A percentile compares a stretch with the other conserved stretches of the same genome.
Evolutionary conservation across 2,113 vertebrate genomes (phyloP).

Genomic region (Cebus imitator): DNA sequence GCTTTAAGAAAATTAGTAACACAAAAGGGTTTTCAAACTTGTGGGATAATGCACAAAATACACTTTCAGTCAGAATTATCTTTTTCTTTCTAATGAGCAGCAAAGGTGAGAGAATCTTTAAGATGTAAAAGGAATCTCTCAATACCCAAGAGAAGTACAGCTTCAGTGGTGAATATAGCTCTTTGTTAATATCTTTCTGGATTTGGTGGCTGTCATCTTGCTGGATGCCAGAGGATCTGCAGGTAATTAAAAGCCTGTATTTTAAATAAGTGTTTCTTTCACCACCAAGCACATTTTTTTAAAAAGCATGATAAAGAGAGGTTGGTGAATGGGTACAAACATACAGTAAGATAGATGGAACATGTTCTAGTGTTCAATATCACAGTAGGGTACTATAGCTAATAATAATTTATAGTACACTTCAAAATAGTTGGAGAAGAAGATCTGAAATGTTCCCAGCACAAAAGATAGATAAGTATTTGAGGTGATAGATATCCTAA

Average conservation of each 20-base stretch:
- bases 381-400: background rate
- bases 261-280: background rate
- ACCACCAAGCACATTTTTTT: background rate
- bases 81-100: slow-evolving; percentile 68
- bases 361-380: background rate
- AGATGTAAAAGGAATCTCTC: slow-evolving; percentile 69
- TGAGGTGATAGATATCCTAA: background rate
- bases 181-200: background rate
- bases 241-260: background rate
- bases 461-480: background rate
- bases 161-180: background rate
- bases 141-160: slow-evolving; percentile 25
- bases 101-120: slow-evolving; percentile 78
- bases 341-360: background rate
- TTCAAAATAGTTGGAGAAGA: background rate
- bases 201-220: background rate
- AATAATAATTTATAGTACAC: background rate
- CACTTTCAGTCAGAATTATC: slow-evolving; percentile 71
- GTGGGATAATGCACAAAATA: slow-evolving; percentile 65
- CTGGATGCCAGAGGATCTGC: background rate
- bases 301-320: background rate
- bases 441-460: background rate
- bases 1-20: slow-evolving; percentile 77
- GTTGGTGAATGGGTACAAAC: background rate
- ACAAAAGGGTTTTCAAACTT: slow-evolving; percentile 68